These are phyloP conservation scores for Nanorana parkeri DNA, from an alignment of 2,113 vertebrate species.

Conservation along the genomic window DNA sequence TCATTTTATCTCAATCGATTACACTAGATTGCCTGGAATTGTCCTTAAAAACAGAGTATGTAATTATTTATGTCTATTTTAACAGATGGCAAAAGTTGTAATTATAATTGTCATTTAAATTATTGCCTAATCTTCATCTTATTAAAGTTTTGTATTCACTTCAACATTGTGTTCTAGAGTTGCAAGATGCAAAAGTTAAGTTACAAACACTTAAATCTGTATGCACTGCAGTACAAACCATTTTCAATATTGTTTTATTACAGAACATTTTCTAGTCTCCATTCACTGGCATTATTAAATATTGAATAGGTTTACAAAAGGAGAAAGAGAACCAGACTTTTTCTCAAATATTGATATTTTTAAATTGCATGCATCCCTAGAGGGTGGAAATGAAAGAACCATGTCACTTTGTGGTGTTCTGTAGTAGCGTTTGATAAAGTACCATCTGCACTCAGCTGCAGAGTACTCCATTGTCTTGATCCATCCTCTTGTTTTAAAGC, in stretches of 20 bases:
- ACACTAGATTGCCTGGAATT: too few relatives aligned
- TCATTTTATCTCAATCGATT: too few relatives aligned
- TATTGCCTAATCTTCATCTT: too few relatives aligned
- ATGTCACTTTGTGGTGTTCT: not conserved
- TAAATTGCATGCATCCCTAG: not conserved
- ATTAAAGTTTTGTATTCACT: not conserved
- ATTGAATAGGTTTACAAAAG: conserved; percentile 7
- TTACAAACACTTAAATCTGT: not conserved
- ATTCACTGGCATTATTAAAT: not conserved
- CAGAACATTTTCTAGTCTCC: not conserved
- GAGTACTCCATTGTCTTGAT: conserved; percentile 1
- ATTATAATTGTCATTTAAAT: too few relatives aligned
- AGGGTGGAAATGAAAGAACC: conserved; percentile 14
- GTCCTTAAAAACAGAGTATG: too few relatives aligned
- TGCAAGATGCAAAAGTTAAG: not conserved
- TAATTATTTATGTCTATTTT: too few relatives aligned
- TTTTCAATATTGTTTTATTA: conserved; percentile 7
- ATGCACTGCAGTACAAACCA: not conserved
- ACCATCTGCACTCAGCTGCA: conserved; percentile 16
- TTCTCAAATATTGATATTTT: conserved; percentile 29
- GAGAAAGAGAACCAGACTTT: conserved; percentile 9
- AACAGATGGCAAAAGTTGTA: too few relatives aligned
- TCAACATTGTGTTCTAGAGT: not conserved
- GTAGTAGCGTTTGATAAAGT: not conserved
- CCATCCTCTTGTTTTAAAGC: not conserved